Evolutionary conservation across 2,113 vertebrate species (phyloP).

Genomic region (Sinocyclocheilus maitianheensis): DNA sequence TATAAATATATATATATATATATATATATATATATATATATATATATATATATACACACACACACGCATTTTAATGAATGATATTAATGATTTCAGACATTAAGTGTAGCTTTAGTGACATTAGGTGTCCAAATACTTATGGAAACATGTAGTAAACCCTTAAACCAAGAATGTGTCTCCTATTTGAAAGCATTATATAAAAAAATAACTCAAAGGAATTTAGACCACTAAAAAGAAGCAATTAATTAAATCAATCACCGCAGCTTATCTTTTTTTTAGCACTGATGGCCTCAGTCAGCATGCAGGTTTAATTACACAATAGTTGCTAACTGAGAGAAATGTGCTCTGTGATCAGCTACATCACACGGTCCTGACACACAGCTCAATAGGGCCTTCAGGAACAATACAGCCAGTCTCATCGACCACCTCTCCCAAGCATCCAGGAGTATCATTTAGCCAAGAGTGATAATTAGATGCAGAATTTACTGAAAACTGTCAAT

Average conservation of each 20-base stretch:
- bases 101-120: too few relatives aligned
- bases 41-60: too few relatives aligned
- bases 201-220: neutral
- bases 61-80: too few relatives aligned
- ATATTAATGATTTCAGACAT: too few relatives aligned
- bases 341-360: conserved; percentile 90
- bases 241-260: conserved; percentile 50
- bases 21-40: too few relatives aligned
- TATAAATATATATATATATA: too few relatives aligned
- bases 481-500: conserved; percentile 95
- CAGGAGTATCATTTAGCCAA: conserved; percentile 95
- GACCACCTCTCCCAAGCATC: conserved; percentile 89
- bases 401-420: conserved; percentile 86
- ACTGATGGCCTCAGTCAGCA: conserved; percentile 82
- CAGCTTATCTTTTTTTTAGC: conserved; percentile 46
- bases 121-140: neutral
- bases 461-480: conserved; percentile 97
- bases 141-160: neutral
- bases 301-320: conserved; percentile 90
- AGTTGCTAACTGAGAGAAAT: conserved; percentile 83
- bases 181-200: neutral
- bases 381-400: conserved; percentile 84
- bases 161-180: neutral
- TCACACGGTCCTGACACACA: conserved; percentile 83
- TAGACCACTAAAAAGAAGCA: conserved; percentile 48